Percentiles rank a stretch among this genome's conserved stretches.
phyloP scores from a whole-genome alignment of 1,140 invertebrate genomes.

The Drosophila eugracilis region DNA sequence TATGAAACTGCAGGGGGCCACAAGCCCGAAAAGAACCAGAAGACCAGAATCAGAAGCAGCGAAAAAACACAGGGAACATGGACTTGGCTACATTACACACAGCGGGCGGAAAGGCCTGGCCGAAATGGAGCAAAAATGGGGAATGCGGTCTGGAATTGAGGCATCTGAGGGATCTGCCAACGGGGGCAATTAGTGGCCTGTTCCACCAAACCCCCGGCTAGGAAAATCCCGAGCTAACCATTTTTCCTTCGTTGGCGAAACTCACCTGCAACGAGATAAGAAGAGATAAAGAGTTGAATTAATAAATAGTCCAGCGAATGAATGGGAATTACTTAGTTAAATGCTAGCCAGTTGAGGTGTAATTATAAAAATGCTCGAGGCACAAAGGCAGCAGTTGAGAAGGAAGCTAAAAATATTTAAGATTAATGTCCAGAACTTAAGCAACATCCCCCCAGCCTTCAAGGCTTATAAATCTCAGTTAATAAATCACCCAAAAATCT shows the following conservation, averaged over 20 bases:
- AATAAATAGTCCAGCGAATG: slow-evolving; percentile 41
- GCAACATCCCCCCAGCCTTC: neutral
- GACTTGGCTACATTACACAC: slow-evolving; percentile 39
- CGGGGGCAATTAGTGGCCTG: slow-evolving; percentile 55
- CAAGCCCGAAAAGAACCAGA: neutral
- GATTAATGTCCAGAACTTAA: neutral
- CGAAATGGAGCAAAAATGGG: neutral
- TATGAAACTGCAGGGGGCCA: slow-evolving; percentile 59
- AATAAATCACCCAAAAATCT: neutral
- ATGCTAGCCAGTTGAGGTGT: slow-evolving; percentile 36
- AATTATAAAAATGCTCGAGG: slow-evolving; percentile 14
- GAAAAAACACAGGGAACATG: slow-evolving; percentile 10
- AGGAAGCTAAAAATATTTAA: neutral
- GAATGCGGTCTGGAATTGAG: slow-evolving; percentile 37
- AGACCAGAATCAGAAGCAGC: neutral
- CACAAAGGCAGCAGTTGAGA: neutral
- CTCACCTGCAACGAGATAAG: slow-evolving; percentile 49
- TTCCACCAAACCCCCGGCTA: neutral
- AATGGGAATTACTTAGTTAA: slow-evolving; percentile 43
- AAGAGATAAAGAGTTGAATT: slow-evolving; percentile 47
- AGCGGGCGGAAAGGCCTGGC: slow-evolving; percentile 4
- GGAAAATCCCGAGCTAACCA: slow-evolving; percentile 20
- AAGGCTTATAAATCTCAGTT: neutral
- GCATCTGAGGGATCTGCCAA: slow-evolving; percentile 41
- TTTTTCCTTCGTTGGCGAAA: slow-evolving; percentile 4